Conservation (phyloP, 2,113 vertebrate species). For the Xenotilapia caudafasciata region DNA sequence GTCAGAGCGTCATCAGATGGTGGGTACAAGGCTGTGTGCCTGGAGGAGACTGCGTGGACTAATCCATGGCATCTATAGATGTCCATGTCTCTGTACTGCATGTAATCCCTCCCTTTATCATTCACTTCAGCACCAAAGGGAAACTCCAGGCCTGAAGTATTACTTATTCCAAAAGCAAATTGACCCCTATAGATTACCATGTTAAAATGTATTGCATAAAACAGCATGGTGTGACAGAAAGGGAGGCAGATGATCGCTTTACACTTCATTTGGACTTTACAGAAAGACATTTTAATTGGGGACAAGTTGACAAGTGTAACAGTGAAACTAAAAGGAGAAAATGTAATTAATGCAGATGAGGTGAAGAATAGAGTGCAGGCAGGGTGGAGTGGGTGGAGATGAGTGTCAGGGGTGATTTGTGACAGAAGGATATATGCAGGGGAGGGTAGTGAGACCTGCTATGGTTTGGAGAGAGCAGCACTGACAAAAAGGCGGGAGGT, state of each 20-base stretch:
- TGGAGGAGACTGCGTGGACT: background rate
- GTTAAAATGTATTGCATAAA: background rate
- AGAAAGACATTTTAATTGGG: background rate
- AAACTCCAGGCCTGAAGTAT: background rate
- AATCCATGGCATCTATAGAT: background rate
- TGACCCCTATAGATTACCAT: background rate
- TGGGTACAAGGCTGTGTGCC: background rate
- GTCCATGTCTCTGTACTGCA: background rate
- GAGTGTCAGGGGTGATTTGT: background rate
- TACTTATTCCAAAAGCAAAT: background rate
- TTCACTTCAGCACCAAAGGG: background rate
- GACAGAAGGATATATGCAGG: background rate
- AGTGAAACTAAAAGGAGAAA: background rate
- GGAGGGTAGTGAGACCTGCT: background rate
- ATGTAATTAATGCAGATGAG: background rate
- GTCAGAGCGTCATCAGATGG: background rate
- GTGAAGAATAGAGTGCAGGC: background rate
- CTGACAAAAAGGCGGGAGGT: background rate
- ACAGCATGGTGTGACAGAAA: background rate
- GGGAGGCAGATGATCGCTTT: background rate
- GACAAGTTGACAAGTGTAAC: background rate
- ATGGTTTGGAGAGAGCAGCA: background rate
- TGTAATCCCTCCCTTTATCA: background rate
- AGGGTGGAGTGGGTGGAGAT: background rate
- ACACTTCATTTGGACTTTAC: background rate